Evolutionary conservation across 2,888 invertebrate genomes (phyloP).

Genomic region (Tethea ocularis): DNA sequence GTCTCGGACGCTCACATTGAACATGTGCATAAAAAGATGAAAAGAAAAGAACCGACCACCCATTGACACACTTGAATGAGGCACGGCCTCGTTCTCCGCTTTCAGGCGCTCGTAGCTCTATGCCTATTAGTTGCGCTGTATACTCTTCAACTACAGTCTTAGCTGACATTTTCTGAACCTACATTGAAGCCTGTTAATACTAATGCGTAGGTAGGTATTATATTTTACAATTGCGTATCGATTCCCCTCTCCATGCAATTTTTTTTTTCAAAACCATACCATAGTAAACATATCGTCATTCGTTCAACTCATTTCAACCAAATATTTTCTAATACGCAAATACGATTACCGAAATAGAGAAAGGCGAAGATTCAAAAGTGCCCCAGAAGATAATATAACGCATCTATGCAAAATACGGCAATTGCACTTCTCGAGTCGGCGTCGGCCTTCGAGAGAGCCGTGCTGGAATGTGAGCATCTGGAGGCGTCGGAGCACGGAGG

Average conservation of each 20-base stretch:
- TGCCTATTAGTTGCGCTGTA: constrained; percentile 52
- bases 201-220: constrained; percentile 8
- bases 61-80: constrained; percentile 74
- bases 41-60: constrained; percentile 67
- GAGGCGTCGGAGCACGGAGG: constrained; percentile 75
- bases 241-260: constrained; percentile 21
- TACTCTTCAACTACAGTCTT: constrained; percentile 41
- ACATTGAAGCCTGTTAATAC: constrained; percentile 23
- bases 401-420: constrained; percentile 82
- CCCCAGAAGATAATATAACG: constrained; percentile 52
- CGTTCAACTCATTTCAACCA: constrained; percentile 33
- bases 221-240: constrained; percentile 9
- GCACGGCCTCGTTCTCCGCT: constrained; percentile 69
- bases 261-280: constrained; percentile 62
- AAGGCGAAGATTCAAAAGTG: constrained; percentile 45
- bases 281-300: constrained; percentile 54
- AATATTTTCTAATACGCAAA: constrained; percentile 43
- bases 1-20: constrained; percentile 47
- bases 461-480: constrained; percentile 79
- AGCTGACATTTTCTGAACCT: constrained; percentile 36
- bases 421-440: constrained; percentile 76
- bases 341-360: constrained; percentile 53
- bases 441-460: constrained; percentile 74
- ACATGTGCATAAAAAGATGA: constrained; percentile 60
- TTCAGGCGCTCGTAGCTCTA: constrained; percentile 56